A percentile compares a stretch with the other conserved stretches of the same genome.
phyloP scores from a whole-genome alignment of 2,888 invertebrate species.

The Lepidonotus clava region DNA sequence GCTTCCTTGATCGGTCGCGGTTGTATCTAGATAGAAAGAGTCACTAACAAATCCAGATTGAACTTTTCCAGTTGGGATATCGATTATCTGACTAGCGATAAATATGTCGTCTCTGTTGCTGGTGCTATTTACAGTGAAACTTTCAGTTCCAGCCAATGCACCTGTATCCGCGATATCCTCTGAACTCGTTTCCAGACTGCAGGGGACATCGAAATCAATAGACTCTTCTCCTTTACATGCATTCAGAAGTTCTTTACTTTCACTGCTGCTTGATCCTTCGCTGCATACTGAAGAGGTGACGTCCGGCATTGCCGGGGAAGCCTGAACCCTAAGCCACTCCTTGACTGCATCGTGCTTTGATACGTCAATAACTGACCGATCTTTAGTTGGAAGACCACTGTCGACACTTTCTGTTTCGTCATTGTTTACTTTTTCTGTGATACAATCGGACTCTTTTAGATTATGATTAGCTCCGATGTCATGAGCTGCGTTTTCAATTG shows the following conservation, averaged over 20 bases:
- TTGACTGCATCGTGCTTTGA: background rate
- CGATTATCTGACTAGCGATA: background rate
- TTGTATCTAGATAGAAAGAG: background rate
- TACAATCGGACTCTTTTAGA: too few relatives aligned
- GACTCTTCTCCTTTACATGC: constrained; percentile 37
- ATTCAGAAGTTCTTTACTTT: constrained; percentile 15
- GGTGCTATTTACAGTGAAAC: background rate
- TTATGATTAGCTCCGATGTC: too few relatives aligned
- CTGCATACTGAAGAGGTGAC: background rate
- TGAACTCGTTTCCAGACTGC: constrained; percentile 15
- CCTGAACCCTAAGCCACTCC: background rate
- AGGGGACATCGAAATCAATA: constrained; percentile 16
- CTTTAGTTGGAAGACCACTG: background rate
- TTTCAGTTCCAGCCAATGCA: background rate
- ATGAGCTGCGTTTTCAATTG: too few relatives aligned
- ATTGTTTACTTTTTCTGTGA: background rate
- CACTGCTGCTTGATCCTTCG: background rate
- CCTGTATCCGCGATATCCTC: background rate
- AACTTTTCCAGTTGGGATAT: background rate
- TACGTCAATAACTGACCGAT: background rate
- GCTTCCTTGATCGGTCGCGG: background rate
- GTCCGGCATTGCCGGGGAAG: background rate
- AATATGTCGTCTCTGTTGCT: background rate
- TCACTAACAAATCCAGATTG: background rate
- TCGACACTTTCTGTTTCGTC: background rate